A percentile compares a stretch with the other conserved stretches of the same genome.
phyloP scores from a whole-genome alignment of 1,140 invertebrate genomes.

The Dendrolimus punctatus region DNA sequence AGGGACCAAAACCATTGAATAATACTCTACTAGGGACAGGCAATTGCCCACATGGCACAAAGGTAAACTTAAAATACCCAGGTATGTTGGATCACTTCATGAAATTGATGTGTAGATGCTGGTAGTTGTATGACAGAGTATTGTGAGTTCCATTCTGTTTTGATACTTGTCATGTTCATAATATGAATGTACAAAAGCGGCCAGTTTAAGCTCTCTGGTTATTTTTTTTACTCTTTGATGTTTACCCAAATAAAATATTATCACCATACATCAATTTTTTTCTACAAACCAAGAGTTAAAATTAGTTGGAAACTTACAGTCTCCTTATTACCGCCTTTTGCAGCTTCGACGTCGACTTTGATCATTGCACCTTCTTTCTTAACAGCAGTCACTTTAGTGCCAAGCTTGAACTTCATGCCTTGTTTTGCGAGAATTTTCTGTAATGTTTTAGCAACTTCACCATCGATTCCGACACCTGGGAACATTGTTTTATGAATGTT shows the following conservation, averaged over 20 bases:
- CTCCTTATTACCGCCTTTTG: slow-evolving; percentile 94
- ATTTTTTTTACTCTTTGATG: too few relatives aligned
- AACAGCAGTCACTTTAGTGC: slow-evolving; percentile 95
- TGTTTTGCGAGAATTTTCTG: slow-evolving; percentile 96
- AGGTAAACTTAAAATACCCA: too few relatives aligned
- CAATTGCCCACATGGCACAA: too few relatives aligned
- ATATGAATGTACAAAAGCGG: too few relatives aligned
- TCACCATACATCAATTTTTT: background rate
- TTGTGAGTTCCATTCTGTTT: too few relatives aligned
- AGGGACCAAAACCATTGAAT: too few relatives aligned
- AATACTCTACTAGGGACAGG: too few relatives aligned
- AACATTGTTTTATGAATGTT: slow-evolving; percentile 2
- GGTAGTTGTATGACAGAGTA: too few relatives aligned
- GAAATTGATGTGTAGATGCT: too few relatives aligned
- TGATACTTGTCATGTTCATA: too few relatives aligned
- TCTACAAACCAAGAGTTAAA: background rate
- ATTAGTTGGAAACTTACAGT: slow-evolving; percentile 71
- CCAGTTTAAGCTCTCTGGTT: too few relatives aligned
- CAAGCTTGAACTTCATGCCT: slow-evolving; percentile 95
- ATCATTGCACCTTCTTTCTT: slow-evolving; percentile 80
- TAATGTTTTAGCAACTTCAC: slow-evolving; percentile 96
- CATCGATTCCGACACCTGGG: slow-evolving; percentile 92
- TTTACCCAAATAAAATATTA: background rate
- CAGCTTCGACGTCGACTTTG: slow-evolving; percentile 89
- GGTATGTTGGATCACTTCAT: too few relatives aligned